Base-by-base conservation (phyloP, 92 coral and sea anemone genomes). In the Virgularia gustaviana region DNA sequence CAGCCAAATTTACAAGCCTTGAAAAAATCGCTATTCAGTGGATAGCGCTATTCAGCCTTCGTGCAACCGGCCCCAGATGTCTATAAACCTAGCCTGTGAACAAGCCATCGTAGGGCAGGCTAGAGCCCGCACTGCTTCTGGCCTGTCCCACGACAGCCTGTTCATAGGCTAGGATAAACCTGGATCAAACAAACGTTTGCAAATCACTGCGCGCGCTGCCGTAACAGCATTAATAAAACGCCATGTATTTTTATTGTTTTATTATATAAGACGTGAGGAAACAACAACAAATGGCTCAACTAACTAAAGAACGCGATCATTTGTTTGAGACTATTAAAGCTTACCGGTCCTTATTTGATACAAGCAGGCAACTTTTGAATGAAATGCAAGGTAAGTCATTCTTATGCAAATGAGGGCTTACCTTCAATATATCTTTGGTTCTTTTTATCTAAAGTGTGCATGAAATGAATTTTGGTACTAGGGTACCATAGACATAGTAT, bases 271-370 rank as follows among this genome's bases (percentile, higher is more conserved):
- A 92, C 79, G 98, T 92, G 35, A 83, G 96, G 49, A 92, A 92
- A 59, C 96, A 92, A 53, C 98, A 92, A 57, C 98, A 92, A 72
- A 92, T 89, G 91, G 96, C 97, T 5, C 97, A 91, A 85, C 59
- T 91, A 37, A 91, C 97, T 8, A 88, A 86, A 68, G 97, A 91
- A 56, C 66, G 97, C 39, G 97, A 91, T 81, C 96, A 91, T 51
- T 80, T 91, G 64, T 91, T 91, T 88, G 97, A 91, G 83, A 91
- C 97, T 10, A 91, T 91, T 27, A 90, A 95, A 71, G 90, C 97
- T 0, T 91, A 91, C 84, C 76, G 92, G 35, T 90, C 95, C 0
- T 76, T 91, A 47, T 91, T 91, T 82, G 97, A 91, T 63, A 91
- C 97, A 27, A 89, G 96, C 30, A 71, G 96, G 47, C 97, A 91